A percentile compares a stretch with the other conserved stretches of the same genome.
These are phyloP conservation scores for Sialis fuliginosa DNA, from an alignment of 2,888 invertebrate genomes.

Conservation along the genomic window DNA sequence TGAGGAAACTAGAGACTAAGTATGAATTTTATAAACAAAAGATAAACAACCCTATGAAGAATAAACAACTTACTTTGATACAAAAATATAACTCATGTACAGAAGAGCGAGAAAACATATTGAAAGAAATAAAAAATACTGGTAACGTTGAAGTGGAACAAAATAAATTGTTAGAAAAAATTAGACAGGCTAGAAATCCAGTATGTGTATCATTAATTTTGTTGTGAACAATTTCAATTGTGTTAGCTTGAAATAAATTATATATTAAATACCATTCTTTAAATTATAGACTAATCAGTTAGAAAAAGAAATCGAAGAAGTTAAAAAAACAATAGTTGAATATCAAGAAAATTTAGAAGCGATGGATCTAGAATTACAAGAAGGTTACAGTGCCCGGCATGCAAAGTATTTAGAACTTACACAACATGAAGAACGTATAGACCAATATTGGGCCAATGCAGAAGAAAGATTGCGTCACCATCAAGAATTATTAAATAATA, in stretches of 20 bases:
- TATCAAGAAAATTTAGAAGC: constrained; percentile 3
- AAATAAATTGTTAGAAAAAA: background rate
- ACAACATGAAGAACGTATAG: constrained; percentile 2
- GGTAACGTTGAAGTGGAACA: background rate
- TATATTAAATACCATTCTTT: too few relatives aligned
- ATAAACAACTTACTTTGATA: background rate
- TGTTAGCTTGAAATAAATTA: too few relatives aligned
- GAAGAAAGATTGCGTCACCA: background rate
- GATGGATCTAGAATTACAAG: constrained; percentile 2
- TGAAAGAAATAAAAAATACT: background rate
- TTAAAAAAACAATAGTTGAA: constrained; percentile 1
- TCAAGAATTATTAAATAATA: background rate
- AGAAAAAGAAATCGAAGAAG: background rate
- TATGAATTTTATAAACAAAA: too few relatives aligned
- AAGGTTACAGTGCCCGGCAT: constrained; percentile 4
- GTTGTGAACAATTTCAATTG: too few relatives aligned
- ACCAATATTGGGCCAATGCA: constrained; percentile 1
- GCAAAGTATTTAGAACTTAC: constrained; percentile 4
- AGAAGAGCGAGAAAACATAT: background rate
- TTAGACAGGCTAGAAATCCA: background rate
- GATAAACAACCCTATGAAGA: too few relatives aligned
- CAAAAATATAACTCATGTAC: background rate
- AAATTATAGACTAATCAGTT: background rate
- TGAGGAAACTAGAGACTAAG: too few relatives aligned
- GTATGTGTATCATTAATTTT: too few relatives aligned